A percentile compares a stretch with the other conserved stretches of the same genome.
These are phyloP conservation scores for Neocrepidodera transversa DNA, from an alignment of 2,888 invertebrate genomes.

Conservation along the genomic window DNA sequence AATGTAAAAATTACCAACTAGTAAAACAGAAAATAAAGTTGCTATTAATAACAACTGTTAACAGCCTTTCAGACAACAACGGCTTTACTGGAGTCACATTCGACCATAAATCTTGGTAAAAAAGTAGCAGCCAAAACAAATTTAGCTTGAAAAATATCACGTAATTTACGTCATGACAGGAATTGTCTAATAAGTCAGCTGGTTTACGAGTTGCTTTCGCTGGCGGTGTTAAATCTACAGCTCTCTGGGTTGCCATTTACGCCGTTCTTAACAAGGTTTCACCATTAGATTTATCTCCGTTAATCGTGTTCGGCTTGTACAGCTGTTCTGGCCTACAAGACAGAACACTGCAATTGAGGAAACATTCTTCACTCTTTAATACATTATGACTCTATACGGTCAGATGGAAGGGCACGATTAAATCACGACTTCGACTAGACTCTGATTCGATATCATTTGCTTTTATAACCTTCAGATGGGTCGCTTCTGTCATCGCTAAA, in stretches of 20 bases:
- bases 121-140: conserved; percentile 32
- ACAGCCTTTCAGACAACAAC: conserved; percentile 20
- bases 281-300: conserved; percentile 62
- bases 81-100: conserved; percentile 18
- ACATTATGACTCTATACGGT: conserved; percentile 53
- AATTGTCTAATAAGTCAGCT: conserved; percentile 53
- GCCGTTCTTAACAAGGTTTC: conserved; percentile 59
- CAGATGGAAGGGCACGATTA: conserved; percentile 52
- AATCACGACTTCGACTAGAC: conserved; percentile 36
- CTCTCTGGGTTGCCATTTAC: conserved; percentile 56
- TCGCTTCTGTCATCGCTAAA: conserved; percentile 55
- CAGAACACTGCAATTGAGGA: conserved; percentile 45
- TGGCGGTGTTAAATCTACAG: conserved; percentile 52
- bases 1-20: no score
- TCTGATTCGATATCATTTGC: no score
- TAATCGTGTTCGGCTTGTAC: conserved; percentile 60
- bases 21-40: not conserved
- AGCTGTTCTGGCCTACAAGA: conserved; percentile 57
- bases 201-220: conserved; percentile 37
- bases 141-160: conserved; percentile 32
- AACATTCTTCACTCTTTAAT: conserved; percentile 52
- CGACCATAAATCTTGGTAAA: conserved; percentile 24
- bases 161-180: conserved; percentile 44
- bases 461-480: conserved; percentile 55
- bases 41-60: conserved; percentile 7